Evolutionary conservation across 2,888 invertebrate species (phyloP).

Genomic region (Rotaria magnacalcarata): DNA sequence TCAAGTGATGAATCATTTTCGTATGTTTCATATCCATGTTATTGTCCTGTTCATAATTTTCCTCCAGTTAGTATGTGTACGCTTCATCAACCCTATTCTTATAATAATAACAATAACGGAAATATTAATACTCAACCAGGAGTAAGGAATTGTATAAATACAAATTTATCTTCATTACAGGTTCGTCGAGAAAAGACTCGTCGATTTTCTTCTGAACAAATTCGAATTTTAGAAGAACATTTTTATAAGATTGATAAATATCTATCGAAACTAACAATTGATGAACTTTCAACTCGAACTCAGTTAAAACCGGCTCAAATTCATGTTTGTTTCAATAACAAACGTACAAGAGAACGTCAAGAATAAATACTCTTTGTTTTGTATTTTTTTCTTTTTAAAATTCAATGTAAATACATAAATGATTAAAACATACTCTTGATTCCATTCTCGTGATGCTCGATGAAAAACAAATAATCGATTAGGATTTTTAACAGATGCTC

Average conservation of each 20-base stretch:
- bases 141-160: neutral
- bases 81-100: neutral
- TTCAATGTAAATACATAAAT: neutral
- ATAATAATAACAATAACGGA: neutral
- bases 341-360: neutral
- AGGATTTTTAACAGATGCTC: conserved; percentile 6
- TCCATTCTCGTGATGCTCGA: conserved; percentile 21
- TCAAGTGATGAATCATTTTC: conserved; percentile 2
- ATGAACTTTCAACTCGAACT: neutral
- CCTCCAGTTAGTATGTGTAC: neutral
- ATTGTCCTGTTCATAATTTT: neutral
- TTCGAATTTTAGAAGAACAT: conserved; percentile 1
- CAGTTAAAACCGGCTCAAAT: neutral
- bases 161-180: neutral
- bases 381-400: neutral
- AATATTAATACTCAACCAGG: neutral
- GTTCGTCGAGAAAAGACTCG: neutral
- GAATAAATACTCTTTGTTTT: neutral
- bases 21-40: neutral
- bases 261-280: neutral
- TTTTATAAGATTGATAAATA: neutral
- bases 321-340: neutral
- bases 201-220: neutral
- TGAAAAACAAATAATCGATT: conserved; percentile 30
- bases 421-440: neutral